Percentiles rank a stretch among this genome's conserved stretches.
These are phyloP conservation scores for Rana temporaria DNA, from an alignment of 2,113 vertebrate genomes.

Conservation along the genomic window DNA sequence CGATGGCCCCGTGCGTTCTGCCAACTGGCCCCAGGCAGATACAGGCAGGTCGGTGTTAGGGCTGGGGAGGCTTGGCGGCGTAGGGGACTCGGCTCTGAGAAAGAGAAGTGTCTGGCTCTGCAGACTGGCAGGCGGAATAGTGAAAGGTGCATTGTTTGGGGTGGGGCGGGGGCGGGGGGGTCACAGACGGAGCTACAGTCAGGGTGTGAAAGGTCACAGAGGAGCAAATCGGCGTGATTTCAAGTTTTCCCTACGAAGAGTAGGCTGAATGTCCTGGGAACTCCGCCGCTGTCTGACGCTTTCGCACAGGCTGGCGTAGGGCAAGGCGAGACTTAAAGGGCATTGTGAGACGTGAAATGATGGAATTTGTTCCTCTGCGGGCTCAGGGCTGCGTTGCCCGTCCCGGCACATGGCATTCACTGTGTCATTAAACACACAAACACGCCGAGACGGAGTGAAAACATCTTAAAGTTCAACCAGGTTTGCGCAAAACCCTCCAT, in stretches of 20 bases:
- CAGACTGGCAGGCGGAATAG: conserved; percentile 39
- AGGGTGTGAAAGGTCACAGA: conserved; percentile 55
- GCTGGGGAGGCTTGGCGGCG: conserved; percentile 31
- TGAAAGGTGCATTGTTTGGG: conserved; percentile 55
- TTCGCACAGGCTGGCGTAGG: too few species aligned
- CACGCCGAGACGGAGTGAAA: neutral
- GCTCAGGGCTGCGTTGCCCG: neutral
- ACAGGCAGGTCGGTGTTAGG: conserved; percentile 1
- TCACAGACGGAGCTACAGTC: conserved; percentile 48
- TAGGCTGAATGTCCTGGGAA: too few species aligned
- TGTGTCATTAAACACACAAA: conserved; percentile 25
- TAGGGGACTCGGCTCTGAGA: conserved; percentile 4
- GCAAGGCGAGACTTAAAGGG: neutral
- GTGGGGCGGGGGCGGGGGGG: neutral
- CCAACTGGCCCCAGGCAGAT: conserved; percentile 32
- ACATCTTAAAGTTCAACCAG: too few species aligned
- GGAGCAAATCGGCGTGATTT: conserved; percentile 3
- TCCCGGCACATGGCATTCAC: neutral
- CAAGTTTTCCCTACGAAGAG: neutral
- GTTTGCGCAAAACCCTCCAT: too few species aligned
- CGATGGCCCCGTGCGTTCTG: neutral
- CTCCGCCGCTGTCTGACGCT: too few species aligned
- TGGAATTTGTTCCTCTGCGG: conserved; percentile 11
- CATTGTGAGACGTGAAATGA: neutral
- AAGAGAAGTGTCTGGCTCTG: conserved; percentile 41